Conservation (phyloP, 2,797 vertebrate species). For the Monodelphis domestica region DNA sequence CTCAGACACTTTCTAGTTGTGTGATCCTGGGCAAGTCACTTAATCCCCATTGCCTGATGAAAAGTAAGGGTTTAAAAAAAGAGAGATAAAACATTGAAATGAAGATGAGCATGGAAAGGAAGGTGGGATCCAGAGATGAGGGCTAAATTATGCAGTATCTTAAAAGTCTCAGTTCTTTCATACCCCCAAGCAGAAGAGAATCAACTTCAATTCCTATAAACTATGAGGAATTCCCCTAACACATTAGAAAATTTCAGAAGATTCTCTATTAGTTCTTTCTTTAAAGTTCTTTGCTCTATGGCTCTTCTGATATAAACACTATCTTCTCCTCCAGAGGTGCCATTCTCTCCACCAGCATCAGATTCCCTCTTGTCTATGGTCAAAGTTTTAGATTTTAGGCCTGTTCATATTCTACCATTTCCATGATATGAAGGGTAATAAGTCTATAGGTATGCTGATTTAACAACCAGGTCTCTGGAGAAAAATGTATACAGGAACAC, state of each 20-base stretch:
- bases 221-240: background rate
- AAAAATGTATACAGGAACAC: background rate
- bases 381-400: background rate
- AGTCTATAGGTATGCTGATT: background rate
- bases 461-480: background rate
- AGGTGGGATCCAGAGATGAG: background rate
- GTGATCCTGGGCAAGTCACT: no score
- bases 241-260: background rate
- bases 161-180: background rate
- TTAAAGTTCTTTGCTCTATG: background rate
- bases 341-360: background rate
- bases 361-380: background rate
- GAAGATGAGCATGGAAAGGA: background rate
- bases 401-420: background rate
- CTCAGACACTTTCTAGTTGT: no score
- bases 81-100: background rate
- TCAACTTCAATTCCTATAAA: background rate
- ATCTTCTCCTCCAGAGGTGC: background rate
- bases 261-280: background rate
- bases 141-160: background rate
- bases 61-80: no score
- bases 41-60: no score
- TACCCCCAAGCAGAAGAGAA: background rate
- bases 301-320: background rate
- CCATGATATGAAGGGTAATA: background rate